Base-by-base conservation (phyloP, 2,888 invertebrate species). In the Acleris literana region DNA sequence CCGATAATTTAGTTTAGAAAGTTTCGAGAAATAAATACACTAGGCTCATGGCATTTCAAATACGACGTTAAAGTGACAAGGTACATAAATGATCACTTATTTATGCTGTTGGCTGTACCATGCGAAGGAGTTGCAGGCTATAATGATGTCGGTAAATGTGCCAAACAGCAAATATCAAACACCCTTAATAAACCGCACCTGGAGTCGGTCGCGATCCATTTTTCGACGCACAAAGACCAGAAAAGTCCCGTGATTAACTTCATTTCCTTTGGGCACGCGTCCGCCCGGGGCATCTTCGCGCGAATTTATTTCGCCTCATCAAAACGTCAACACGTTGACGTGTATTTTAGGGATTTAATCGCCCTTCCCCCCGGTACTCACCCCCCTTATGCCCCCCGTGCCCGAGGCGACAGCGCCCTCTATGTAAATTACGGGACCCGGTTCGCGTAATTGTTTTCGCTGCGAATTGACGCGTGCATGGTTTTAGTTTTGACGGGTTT, bases 301-400 rank as follows among this genome's bases (percentile, higher is more conserved):
- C 73, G 83, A 86, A 89, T 88, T 89, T 88, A 87, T 91, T 88
- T 87, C 86, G 85, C 85, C 88, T 90, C 90, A 88, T 91, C 90
- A 90, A 88, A 90, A 90, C 85, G 92, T 90, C 92, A 92, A 90
- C 91, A 89, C 89, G 87, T 82, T 88, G 90, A 88, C 88, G 88
- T 87, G 85, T 88, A 90, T 90, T 91, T 90, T 88, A 84, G 88
- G 87, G 87, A 85, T 90, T 90, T 90, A 90, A 90, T 90, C 87
- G 88, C 46, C 49, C 59, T 43, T 39, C 46, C 75, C 70, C 74
- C 72, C 75, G 76, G 17, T 49, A 16, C 17, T 46, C 29, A 9
- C 7, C 29, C 57, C 20, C 39, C 39, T 39, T 39, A 13, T 13
- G 13, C 16, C 46, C 29, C 25, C 22, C 13, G 48, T 6, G 53